A percentile compares a stretch with the other conserved stretches of the same genome.
These are phyloP conservation scores for Aphidoletes aphidimyza DNA, from an alignment of 2,888 invertebrate species.

Conservation along the genomic window DNA sequence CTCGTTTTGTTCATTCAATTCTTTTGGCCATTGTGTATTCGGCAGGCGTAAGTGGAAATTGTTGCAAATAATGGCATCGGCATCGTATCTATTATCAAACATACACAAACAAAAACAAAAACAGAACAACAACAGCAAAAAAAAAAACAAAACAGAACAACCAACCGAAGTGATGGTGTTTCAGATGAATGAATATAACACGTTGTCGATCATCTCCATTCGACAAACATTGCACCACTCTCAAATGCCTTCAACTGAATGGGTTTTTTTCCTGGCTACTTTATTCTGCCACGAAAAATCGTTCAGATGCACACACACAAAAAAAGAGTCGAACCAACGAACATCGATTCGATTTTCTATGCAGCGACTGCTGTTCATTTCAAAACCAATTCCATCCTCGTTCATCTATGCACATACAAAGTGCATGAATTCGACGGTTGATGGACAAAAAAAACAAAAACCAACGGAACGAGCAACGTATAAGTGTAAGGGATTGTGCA, in stretches of 20 bases:
- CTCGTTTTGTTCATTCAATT: neutral
- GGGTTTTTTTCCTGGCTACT: conserved; percentile 29
- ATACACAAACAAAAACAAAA: neutral
- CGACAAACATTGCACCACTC: neutral
- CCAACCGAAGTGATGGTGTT: conserved; percentile 22
- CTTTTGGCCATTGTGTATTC: neutral
- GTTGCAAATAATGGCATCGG: conserved; percentile 43
- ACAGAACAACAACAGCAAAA: neutral
- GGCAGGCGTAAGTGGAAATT: conserved; percentile 33
- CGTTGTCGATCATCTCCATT: conserved; percentile 46
- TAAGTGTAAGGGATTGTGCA: neutral
- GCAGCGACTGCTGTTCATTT: conserved; percentile 6
- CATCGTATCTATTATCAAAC: neutral
- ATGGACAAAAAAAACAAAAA: neutral
- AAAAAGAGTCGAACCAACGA: neutral
- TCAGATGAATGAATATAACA: conserved; percentile 41
- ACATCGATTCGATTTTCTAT: neutral
- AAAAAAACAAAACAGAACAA: neutral
- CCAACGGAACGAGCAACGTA: neutral
- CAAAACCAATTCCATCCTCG: neutral
- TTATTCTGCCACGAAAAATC: conserved; percentile 27
- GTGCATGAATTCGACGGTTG: neutral
- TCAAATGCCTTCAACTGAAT: neutral
- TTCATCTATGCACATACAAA: neutral
- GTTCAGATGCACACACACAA: neutral